phyloP scores from a whole-genome alignment of 1,140 invertebrate genomes.

The Aethina tumida region DNA sequence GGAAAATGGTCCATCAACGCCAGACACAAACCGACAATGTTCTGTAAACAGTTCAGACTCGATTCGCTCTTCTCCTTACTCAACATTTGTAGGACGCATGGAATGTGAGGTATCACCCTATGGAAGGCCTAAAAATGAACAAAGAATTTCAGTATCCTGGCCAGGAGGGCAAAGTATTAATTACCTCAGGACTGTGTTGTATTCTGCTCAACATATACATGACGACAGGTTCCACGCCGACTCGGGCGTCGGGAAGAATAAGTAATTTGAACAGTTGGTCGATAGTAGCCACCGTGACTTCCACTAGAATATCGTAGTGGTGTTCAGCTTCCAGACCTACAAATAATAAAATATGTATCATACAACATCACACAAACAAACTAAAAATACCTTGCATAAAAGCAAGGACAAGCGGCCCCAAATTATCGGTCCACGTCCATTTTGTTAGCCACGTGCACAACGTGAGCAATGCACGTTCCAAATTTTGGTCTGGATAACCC shows the following conservation, averaged over 20 bases:
- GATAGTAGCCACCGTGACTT: slow-evolving; percentile 41
- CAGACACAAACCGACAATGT: slow-evolving; percentile 39
- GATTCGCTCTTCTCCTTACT: slow-evolving; percentile 36
- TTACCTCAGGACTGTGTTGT: slow-evolving; percentile 36
- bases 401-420: slow-evolving; percentile 42
- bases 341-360: background rate
- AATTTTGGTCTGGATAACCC: slow-evolving; percentile 34
- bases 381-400: slow-evolving; percentile 38
- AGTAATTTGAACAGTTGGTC: slow-evolving; percentile 37
- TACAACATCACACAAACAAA: background rate
- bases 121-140: slow-evolving; percentile 36
- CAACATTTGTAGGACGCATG: slow-evolving; percentile 28
- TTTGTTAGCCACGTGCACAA: slow-evolving; percentile 42
- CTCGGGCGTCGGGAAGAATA: slow-evolving; percentile 36
- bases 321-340: slow-evolving; percentile 39
- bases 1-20: slow-evolving; percentile 41
- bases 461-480: slow-evolving; percentile 37
- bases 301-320: slow-evolving; percentile 39
- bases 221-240: slow-evolving; percentile 39
- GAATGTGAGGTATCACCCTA: slow-evolving; percentile 36
- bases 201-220: slow-evolving; percentile 43
- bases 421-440: slow-evolving; percentile 40
- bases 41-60: slow-evolving; percentile 36
- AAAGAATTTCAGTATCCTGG: too few species aligned
- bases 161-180: too few species aligned